Conservation (phyloP, 1,140 invertebrate species). For the Drosophila albomicans region DNA sequence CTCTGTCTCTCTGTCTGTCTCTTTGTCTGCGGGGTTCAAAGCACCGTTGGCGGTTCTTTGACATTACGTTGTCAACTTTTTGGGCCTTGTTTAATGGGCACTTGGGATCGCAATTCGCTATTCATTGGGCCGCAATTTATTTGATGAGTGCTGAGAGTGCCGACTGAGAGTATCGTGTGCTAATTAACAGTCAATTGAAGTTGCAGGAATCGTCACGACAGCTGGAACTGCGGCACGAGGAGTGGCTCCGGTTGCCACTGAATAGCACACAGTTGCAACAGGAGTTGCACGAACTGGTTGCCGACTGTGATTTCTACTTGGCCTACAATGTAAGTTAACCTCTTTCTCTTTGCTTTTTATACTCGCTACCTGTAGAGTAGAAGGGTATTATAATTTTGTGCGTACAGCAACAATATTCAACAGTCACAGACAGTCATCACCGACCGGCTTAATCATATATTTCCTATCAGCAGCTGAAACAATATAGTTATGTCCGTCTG, state of each 20-base stretch:
- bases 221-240: constrained; percentile 43
- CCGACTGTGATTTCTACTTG: constrained; percentile 74
- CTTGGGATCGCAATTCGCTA: constrained; percentile 53
- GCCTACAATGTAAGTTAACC: constrained; percentile 79
- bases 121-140: constrained; percentile 62
- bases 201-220: constrained; percentile 69
- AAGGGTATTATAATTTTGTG: too few relatives aligned
- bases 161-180: constrained; percentile 16
- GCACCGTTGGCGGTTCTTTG: constrained; percentile 24
- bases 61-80: constrained; percentile 59
- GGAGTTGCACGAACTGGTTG: constrained; percentile 10
- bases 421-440: too few relatives aligned
- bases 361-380: too few relatives aligned
- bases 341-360: too few relatives aligned
- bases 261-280: constrained; percentile 4
- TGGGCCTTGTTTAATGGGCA: constrained; percentile 63
- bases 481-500: too few relatives aligned
- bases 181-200: constrained; percentile 70
- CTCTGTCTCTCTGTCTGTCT: neutral
- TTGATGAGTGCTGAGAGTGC: constrained; percentile 34
- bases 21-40: constrained; percentile 23
- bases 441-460: too few relatives aligned
- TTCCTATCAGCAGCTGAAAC: too few relatives aligned
- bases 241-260: constrained; percentile 38
- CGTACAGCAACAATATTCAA: too few relatives aligned